Percentiles rank a stretch among this genome's conserved stretches.
Evolutionary conservation across 2,888 invertebrate species (phyloP).

Genomic region (Lasioglossum leucozonium): DNA sequence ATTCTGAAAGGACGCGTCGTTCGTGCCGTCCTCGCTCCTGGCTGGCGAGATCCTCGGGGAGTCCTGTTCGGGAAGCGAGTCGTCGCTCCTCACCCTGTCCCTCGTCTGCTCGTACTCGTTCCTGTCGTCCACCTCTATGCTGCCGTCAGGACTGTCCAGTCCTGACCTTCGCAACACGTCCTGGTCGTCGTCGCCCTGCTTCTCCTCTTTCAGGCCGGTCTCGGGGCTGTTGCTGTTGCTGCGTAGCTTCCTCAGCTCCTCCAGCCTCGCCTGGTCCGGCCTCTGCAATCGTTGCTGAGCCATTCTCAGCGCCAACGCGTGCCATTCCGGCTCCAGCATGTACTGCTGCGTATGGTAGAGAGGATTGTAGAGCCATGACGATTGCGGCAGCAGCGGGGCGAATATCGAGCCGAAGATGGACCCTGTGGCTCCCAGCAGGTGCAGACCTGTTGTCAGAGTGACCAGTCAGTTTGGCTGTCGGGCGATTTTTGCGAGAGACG

Average conservation of each 20-base stretch:
- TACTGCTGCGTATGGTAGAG: conserved; percentile 82
- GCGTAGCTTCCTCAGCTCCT: conserved; percentile 79
- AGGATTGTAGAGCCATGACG: conserved; percentile 83
- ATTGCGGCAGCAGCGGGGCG: conserved; percentile 81
- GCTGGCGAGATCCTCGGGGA: conserved; percentile 78
- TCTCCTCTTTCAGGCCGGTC: conserved; percentile 75
- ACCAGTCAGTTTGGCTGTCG: not conserved
- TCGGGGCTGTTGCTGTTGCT: conserved; percentile 78
- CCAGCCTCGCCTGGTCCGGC: conserved; percentile 79
- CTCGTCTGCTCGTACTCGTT: conserved; percentile 77
- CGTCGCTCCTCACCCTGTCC: conserved; percentile 79
- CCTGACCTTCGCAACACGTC: conserved; percentile 65
- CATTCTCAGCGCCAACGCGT: conserved; percentile 81
- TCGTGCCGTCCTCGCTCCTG: conserved; percentile 73
- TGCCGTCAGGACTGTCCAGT: conserved; percentile 81
- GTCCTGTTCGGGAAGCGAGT: conserved; percentile 78
- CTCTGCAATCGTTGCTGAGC: conserved; percentile 83
- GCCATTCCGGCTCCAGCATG: conserved; percentile 82
- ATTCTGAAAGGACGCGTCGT: conserved; percentile 72
- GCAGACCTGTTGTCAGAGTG: conserved; percentile 76
- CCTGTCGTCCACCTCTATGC: conserved; percentile 83
- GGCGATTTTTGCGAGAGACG: not conserved
- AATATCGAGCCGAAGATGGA: conserved; percentile 83
- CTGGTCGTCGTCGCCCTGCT: conserved; percentile 68
- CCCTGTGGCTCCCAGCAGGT: conserved; percentile 81